Base-by-base conservation (phyloP, 2,888 invertebrate species). In the Rhaphigaster nebulosa region DNA sequence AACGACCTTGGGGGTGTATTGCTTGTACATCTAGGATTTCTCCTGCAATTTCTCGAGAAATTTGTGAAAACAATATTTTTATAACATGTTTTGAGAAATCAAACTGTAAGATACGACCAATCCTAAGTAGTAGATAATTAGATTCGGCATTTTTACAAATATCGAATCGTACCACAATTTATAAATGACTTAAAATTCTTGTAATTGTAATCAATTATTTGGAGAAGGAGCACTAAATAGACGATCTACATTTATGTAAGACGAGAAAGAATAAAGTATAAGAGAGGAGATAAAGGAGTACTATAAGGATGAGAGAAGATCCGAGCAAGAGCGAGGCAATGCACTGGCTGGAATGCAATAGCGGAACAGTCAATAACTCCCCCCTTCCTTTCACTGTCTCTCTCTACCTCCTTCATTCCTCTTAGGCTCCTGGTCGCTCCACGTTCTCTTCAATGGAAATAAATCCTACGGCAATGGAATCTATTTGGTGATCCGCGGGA, bases 201-300 rank as follows among this genome's bases (percentile, higher is more conserved):
- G n/a, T 13, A 29, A 29, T 29, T n/a, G 29, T n/a, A n/a, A 2
- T 56, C 5, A 26, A n/a, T 29, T 60, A 12, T 13, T n/a, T 29
- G 13, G 60, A 13, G 1, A 29, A n/a, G 13, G 60, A 13, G 60
- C n/a, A 60, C 1, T 12, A n/a, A n/a, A 56, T 60, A 29, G 60
- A n/a, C 5, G 56, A 56, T 56, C 5, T 60, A 88, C 90, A 91
- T 87, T 87, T 88, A 91, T 91, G 80, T 87, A 90, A 90, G 84
- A 89, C 56, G 84, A 90, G 90, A 52, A 87, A 84, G 88, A 80
- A 90, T 91, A 91, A 92, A 84, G 70, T 70, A 87, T 54, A 52
- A 60, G n/a, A 29, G 41, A 26, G 41, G 45, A 41, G 60, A n/a
- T 38, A 50, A 52, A 38, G 52, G 80, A 29, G 54, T 60, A 45